Evolutionary conservation across 2,113 vertebrate species (phyloP).

Genomic region (Esox niger): DNA sequence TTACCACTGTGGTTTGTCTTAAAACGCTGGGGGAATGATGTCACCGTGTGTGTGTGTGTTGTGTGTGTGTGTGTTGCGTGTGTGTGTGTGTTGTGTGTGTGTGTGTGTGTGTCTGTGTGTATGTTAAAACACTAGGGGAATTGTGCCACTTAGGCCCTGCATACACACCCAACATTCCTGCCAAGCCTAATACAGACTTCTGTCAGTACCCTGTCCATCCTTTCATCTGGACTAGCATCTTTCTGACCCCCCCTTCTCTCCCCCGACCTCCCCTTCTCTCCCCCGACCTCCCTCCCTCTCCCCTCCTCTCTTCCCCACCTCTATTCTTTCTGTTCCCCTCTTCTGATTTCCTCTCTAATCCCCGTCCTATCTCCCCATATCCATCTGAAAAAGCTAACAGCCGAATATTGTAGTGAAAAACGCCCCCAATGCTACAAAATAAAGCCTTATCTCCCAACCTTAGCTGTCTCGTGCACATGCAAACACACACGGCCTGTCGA

Average conservation of each 20-base stretch:
- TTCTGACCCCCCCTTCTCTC: background rate
- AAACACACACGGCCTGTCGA: background rate
- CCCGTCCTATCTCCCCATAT: background rate
- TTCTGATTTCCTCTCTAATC: no score
- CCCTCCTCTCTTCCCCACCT: background rate
- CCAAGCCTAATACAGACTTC: slow-evolving; percentile 2
- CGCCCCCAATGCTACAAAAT: background rate
- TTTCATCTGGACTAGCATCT: background rate
- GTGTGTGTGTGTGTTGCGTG: no score
- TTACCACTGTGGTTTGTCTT: no score
- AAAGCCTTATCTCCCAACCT: background rate
- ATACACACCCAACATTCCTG: slow-evolving; percentile 4
- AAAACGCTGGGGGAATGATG: no score
- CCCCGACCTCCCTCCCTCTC: background rate
- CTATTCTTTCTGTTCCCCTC: background rate
- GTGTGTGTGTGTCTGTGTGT: no score
- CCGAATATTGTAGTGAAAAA: background rate
- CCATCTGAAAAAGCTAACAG: background rate
- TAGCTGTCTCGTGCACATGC: background rate
- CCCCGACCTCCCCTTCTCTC: background rate
- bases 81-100: no score
- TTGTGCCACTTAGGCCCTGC: slow-evolving; percentile 1
- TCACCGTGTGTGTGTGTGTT: no score
- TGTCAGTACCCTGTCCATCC: background rate
- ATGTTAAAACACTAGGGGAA: background rate